Evolutionary conservation across 1,140 invertebrate genomes (phyloP).

Genomic region (Euschistus heros): DNA sequence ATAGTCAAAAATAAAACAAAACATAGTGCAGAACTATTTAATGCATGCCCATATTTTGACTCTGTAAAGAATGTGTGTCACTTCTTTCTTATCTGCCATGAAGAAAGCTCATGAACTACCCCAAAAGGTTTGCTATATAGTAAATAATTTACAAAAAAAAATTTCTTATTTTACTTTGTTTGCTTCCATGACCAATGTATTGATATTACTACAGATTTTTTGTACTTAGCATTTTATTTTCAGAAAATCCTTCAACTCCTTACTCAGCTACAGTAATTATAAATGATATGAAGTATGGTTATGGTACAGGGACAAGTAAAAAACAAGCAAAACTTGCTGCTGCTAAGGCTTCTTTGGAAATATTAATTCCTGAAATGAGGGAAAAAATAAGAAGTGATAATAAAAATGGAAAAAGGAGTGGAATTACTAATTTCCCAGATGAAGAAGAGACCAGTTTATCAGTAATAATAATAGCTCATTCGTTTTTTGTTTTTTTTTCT

Average conservation of each 20-base stretch:
- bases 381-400: slow-evolving; percentile 37
- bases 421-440: slow-evolving; percentile 1
- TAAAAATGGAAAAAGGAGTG: slow-evolving; percentile 17
- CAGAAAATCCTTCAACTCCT: slow-evolving; percentile 84
- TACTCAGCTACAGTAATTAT: slow-evolving; percentile 89
- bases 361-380: slow-evolving; percentile 88
- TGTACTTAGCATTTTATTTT: not conserved
- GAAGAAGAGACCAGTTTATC: slow-evolving; percentile 15
- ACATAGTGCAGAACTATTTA: too few relatives aligned
- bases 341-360: slow-evolving; percentile 76
- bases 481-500: not conserved
- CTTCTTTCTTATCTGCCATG: too few relatives aligned
- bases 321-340: slow-evolving; percentile 90
- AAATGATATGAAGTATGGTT: slow-evolving; percentile 83
- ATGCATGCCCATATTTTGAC: too few relatives aligned
- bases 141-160: not conserved
- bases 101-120: too few relatives aligned
- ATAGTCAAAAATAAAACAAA: too few relatives aligned
- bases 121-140: too few relatives aligned
- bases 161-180: not conserved
- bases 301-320: slow-evolving; percentile 86
- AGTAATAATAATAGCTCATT: not conserved
- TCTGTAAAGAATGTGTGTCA: too few relatives aligned
- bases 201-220: too few relatives aligned
- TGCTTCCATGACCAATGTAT: too few relatives aligned